Evolutionary conservation across 1,140 invertebrate genomes (phyloP), one percentile per base, ranked within the genome.

Genomic region (Drosophila malerkotliana): DNA sequence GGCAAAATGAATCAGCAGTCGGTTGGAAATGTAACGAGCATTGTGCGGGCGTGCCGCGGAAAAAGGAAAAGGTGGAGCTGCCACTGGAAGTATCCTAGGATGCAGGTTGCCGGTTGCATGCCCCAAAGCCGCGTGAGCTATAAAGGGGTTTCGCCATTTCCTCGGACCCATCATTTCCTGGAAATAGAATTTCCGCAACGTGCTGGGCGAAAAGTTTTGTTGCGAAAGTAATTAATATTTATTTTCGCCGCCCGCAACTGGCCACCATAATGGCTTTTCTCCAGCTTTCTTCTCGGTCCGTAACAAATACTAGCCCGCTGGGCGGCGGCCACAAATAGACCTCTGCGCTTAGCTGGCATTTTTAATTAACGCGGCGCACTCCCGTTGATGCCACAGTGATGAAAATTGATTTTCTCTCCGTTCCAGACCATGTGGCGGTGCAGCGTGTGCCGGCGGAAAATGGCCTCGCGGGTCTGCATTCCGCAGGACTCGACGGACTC

Each of bases 401-500:
- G 66, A 34, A 55, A 67, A 72, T 67, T 79, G 66, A 87, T 82
- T 88, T 76, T 67, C 15, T 12, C 21, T 2, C 21, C 37, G 24
- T 37, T 59, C 34, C 12, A 96, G 95, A 94, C 93, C 69, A 94
- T 94, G 72, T 97, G 96, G 96, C 93, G 95, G 45, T 97, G 96
- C 91, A 96, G 95, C 61, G 95, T 97, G 2, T 97, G 96, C 82
- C 94, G 95, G 15, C 94, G 96, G 72, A 96, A 96, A 92, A 93
- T 96, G 66, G 95, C 94, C 45, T 96, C 95, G 1, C 93, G 96
- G 18, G 93, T 94, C n/a, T 92, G 92, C 48, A 83, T 93, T 52
- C 93, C 95, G 77, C 96, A 96, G 88, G 95, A 97, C 83, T 96
- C 95, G 37, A 96, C 95, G 10, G 96, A 97, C 83, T 96, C 95